phyloP scores from a whole-genome alignment of 2,113 vertebrate species.

The Todiramphus chloris region DNA sequence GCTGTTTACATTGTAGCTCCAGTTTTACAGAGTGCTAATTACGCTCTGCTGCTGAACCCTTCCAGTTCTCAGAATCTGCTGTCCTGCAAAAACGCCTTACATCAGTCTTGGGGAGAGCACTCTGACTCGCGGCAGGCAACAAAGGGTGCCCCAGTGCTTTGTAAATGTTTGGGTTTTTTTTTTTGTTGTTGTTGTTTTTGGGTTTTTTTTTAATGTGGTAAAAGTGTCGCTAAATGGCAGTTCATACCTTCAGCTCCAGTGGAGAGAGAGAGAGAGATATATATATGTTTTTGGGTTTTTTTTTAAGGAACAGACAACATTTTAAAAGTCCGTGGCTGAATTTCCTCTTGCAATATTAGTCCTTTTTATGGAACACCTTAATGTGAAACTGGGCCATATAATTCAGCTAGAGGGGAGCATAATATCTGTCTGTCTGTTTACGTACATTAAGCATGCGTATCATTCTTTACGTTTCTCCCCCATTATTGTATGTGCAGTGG shows the following conservation, averaged over 20 bases:
- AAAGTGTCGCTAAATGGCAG: neutral
- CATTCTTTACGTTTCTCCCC: neutral
- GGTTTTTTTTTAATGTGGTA: neutral
- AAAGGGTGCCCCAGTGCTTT: constrained; percentile 1
- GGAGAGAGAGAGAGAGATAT: too few relatives aligned
- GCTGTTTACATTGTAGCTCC: constrained; percentile 75
- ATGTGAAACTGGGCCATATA: neutral
- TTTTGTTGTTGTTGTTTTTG: neutral
- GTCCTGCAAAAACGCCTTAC: constrained; percentile 59
- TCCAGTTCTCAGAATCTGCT: constrained; percentile 65
- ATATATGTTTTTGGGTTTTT: neutral
- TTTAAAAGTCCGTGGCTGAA: neutral
- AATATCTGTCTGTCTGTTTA: neutral
- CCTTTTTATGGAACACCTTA: neutral
- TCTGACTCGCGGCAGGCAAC: neutral
- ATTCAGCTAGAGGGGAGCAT: neutral
- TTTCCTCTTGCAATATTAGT: neutral
- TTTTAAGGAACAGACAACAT: neutral
- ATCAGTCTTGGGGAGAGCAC: neutral
- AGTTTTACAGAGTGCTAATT: constrained; percentile 79
- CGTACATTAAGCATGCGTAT: neutral
- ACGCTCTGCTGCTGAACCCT: constrained; percentile 51
- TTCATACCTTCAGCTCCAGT: neutral
- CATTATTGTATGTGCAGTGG: neutral
- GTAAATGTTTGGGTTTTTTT: neutral